Percentiles rank a stretch among this genome's conserved stretches.
Evolutionary conservation across 2,113 vertebrate species (phyloP).

Genomic region (Gallinago undulata): DNA sequence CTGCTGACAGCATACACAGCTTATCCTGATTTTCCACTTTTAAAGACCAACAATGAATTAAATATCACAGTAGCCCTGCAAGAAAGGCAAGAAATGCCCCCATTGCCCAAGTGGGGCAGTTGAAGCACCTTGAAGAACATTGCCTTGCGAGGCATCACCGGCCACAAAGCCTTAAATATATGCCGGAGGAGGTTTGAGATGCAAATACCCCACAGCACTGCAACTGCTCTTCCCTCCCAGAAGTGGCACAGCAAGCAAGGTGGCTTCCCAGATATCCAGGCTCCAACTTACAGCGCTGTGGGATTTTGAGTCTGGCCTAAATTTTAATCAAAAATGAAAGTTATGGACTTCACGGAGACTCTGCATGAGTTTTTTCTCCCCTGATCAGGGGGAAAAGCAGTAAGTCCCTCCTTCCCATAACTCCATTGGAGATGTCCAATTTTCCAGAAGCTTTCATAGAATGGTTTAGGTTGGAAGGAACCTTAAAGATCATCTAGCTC

Average conservation of each 20-base stretch:
- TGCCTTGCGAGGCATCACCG: background rate
- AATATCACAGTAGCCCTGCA: background rate
- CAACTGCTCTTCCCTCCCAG: background rate
- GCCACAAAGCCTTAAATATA: background rate
- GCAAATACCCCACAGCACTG: background rate
- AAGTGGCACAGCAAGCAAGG: background rate
- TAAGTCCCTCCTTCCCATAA: background rate
- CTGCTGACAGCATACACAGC: background rate
- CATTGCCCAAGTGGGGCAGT: background rate
- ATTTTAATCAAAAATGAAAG: background rate
- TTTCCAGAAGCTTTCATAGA: background rate
- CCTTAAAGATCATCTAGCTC: no score
- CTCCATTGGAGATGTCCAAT: fast-evolving
- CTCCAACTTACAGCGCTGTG: background rate
- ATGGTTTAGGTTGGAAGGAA: no score
- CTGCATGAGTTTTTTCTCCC: no score
- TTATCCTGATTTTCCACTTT: background rate
- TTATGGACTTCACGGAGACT: background rate
- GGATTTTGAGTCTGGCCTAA: background rate
- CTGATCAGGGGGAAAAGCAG: background rate
- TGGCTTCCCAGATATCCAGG: background rate
- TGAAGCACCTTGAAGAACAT: background rate
- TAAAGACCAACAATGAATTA: background rate
- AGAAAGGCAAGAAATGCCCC: background rate
- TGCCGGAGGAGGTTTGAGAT: background rate